Conservation (phyloP, 2,888 invertebrate species). For the Oeneis ivallda region DNA sequence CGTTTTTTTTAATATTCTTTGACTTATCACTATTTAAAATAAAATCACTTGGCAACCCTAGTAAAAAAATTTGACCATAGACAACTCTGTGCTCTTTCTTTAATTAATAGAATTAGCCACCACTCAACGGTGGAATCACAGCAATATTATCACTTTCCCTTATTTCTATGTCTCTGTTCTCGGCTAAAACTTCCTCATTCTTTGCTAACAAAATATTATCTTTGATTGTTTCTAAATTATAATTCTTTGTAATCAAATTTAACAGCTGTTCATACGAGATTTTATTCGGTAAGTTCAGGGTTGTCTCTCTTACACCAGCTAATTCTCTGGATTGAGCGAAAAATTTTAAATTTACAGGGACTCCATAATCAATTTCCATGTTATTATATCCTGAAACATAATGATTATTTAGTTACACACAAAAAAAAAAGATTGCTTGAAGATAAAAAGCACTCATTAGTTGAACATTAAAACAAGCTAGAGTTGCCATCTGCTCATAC, state of each 20-base stretch:
- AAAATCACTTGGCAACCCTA: not conserved
- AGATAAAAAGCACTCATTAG: slow-evolving; percentile 3
- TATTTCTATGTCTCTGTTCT: slow-evolving; percentile 78
- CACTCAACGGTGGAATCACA: slow-evolving; percentile 96
- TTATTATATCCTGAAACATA: slow-evolving; percentile 60
- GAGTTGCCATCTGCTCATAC: not conserved
- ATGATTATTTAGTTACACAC: not conserved
- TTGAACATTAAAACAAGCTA: not conserved
- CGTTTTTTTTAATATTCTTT: not conserved
- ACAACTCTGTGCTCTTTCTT: not conserved
- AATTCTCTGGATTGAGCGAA: slow-evolving; percentile 95
- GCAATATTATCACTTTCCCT: slow-evolving; percentile 91
- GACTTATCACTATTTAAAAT: not conserved
- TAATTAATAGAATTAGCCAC: slow-evolving; percentile 83
- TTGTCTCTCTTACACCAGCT: slow-evolving; percentile 83
- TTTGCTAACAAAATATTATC: slow-evolving; percentile 89
- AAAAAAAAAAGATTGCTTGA: not conserved
- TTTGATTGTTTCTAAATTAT: slow-evolving; percentile 85
- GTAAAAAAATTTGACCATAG: not conserved
- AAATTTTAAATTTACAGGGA: slow-evolving; percentile 88
- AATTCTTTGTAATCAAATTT: slow-evolving; percentile 82
- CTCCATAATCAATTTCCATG: slow-evolving; percentile 73
- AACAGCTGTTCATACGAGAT: slow-evolving; percentile 82
- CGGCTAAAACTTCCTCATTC: slow-evolving; percentile 89
- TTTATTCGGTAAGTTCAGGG: slow-evolving; percentile 74